Evolutionary conservation across 2,888 invertebrate species (phyloP).

Genomic region (Ferrisia virgata): DNA sequence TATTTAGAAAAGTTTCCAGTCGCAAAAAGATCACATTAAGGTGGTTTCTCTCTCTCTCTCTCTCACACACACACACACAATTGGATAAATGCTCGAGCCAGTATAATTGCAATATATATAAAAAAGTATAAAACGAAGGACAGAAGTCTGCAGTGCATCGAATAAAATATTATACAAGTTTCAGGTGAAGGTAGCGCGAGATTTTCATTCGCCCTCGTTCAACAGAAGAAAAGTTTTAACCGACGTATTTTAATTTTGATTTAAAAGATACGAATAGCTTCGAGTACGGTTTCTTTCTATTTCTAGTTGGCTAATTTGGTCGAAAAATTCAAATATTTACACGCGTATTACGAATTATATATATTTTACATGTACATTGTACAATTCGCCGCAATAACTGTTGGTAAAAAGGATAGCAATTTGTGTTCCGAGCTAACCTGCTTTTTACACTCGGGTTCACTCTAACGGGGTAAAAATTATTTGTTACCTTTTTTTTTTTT

Average conservation of each 20-base stretch:
- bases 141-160: neutral
- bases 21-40: neutral
- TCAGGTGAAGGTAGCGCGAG: too few relatives aligned
- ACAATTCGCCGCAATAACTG: neutral
- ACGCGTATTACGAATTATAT: neutral
- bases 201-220: neutral
- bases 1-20: neutral
- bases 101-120: neutral
- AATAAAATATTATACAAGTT: neutral
- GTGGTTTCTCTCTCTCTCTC: neutral
- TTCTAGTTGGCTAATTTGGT: neutral
- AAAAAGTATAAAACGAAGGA: too few relatives aligned
- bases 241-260: neutral
- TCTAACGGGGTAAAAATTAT: neutral
- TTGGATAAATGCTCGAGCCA: too few relatives aligned
- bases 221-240: neutral
- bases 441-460: neutral
- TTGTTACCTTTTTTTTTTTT: slow-evolving; percentile 9
- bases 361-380: too few relatives aligned
- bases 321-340: neutral
- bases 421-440: neutral
- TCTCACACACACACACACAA: too few relatives aligned
- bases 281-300: neutral
- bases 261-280: neutral
- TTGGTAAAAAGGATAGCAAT: neutral